Base-by-base conservation (phyloP, 2,113 vertebrate species). In the Otolemur garnettii region DNA sequence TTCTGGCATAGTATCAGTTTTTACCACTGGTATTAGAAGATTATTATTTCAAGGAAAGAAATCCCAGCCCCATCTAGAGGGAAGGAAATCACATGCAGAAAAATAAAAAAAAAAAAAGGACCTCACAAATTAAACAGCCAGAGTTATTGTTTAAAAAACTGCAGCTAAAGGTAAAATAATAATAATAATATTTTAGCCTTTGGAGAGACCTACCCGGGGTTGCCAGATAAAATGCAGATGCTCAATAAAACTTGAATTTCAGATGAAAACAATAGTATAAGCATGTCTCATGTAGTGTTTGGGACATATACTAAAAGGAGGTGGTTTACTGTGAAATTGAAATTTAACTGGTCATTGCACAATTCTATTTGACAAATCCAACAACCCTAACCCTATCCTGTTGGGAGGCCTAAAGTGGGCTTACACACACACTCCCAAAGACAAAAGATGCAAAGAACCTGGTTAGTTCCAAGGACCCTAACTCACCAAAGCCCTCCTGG, bases 331-430 rank as follows among this genome's bases (percentile, higher is more conserved):
- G 21, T 88, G 26, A 68, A 94, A 91, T 35, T 81, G 50, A 79
- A 93, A 93, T 35, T 85, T 77, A 85, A 72, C 7, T 90, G 8
- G 4, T 62, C 12, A 64, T 62, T 7, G 4, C 72, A 12, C n/a
- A 72, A 82, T 89, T 96, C 45, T 88, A 10, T 42, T 71, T 66
- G 66, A 82, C 7, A 93, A 96, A 72, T 91, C 2, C 55, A 77
- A 59, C 55, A 93, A 57, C 5, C 17, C 3, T 91, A 78, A 89
- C 42, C 35, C 4, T 81, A 85, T 50, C 45, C 45, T 50, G 45
- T 50, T 50, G 45, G 45, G 45, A 10, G 45, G 45, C 45, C 10
- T 50, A 8, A 50, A 9, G 45, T 50, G 45, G 45, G 7, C 45
- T 50, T 50, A 50, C 45, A 50, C 45, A 50, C 45, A 50, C 45